A percentile compares a stretch with the other conserved stretches of the same genome.
These are phyloP conservation scores for Euglossa dilemma DNA, from an alignment of 1,140 invertebrate genomes.

Conservation along the genomic window DNA sequence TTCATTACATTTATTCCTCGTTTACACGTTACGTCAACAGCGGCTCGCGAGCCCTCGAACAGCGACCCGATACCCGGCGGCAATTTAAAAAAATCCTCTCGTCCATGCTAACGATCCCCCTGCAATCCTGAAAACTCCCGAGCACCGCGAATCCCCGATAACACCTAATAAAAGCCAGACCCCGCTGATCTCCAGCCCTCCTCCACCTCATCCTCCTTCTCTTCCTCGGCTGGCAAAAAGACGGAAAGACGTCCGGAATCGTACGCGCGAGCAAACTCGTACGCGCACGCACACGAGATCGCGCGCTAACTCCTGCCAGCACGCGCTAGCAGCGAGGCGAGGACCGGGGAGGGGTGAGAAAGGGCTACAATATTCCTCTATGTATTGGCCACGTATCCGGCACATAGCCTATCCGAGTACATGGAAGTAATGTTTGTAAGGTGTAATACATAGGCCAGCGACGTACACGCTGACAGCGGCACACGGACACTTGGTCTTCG, in stretches of 20 bases:
- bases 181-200: too few relatives aligned
- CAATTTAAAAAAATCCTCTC: background rate
- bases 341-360: slow-evolving; percentile 43
- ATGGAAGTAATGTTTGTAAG: slow-evolving; percentile 74
- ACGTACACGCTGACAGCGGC: slow-evolving; percentile 37
- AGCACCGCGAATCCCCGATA: background rate
- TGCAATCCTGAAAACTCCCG: background rate
- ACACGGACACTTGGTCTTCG: slow-evolving; percentile 35
- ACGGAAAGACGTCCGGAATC: background rate
- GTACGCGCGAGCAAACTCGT: background rate
- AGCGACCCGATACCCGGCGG: background rate
- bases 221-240: background rate
- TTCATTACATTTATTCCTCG: slow-evolving; percentile 7
- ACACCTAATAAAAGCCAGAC: background rate
- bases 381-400: slow-evolving; percentile 75
- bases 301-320: slow-evolving; percentile 47
- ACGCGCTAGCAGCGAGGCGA: slow-evolving; percentile 45
- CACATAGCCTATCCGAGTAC: slow-evolving; percentile 62
- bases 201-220: too few relatives aligned
- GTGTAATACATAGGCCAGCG: slow-evolving; percentile 66
- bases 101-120: background rate
- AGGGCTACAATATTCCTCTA: slow-evolving; percentile 73
- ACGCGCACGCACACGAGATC: slow-evolving; percentile 47
- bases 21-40: background rate
- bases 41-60: background rate